Percentiles rank a stretch among this genome's conserved stretches.
These are phyloP conservation scores for Delphinapterus leucas DNA, from an alignment of 2,113 vertebrate genomes.

Conservation along the genomic window DNA sequence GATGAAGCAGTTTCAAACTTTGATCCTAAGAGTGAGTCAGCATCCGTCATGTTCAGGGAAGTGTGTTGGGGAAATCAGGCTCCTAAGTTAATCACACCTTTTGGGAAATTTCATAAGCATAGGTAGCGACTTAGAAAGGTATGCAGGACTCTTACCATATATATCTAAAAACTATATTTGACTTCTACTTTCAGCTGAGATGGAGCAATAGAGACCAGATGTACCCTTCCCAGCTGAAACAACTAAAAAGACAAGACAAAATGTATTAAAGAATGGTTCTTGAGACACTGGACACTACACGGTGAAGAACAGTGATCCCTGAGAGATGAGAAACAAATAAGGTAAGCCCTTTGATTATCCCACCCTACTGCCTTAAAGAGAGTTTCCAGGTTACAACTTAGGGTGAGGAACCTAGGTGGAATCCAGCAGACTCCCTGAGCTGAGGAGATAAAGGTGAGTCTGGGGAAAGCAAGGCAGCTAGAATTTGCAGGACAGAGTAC, in stretches of 20 bases:
- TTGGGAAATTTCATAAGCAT: background rate
- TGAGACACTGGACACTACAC: background rate
- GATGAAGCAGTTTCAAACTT: background rate
- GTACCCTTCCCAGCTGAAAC: background rate
- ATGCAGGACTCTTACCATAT: background rate
- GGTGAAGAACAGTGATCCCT: background rate
- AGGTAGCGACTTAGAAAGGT: conserved; percentile 21
- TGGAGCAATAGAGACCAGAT: background rate
- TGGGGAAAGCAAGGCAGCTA: background rate
- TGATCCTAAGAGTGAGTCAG: background rate
- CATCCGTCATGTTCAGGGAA: background rate
- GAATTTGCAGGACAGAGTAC: background rate
- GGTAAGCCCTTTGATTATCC: background rate
- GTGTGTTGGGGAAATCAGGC: background rate
- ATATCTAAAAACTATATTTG: conserved; percentile 30
- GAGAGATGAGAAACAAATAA: background rate
- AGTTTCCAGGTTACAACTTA: background rate
- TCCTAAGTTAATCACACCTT: background rate
- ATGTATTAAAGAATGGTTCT: conserved; percentile 1
- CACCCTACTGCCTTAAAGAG: background rate
- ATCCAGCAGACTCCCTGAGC: background rate
- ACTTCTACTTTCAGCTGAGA: conserved; percentile 7
- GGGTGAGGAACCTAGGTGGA: background rate
- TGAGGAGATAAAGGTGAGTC: background rate
- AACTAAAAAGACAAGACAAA: conserved; percentile 13